Evolutionary conservation across 2,113 vertebrate genomes (phyloP).

Genomic region (Cromileptes altivelis): DNA sequence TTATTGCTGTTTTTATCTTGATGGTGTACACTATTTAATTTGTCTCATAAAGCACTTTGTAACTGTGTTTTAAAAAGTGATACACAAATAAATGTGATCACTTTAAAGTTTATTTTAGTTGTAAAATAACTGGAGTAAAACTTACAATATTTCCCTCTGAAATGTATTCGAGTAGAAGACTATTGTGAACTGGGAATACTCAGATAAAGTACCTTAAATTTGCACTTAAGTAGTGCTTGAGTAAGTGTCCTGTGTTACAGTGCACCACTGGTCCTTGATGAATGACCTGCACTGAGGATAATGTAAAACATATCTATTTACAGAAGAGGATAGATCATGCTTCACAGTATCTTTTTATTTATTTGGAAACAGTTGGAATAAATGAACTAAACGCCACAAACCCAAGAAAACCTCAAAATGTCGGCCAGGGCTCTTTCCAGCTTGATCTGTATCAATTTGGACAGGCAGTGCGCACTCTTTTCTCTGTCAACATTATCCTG

Average conservation of each 20-base stretch:
- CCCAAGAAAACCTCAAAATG: conserved; percentile 43
- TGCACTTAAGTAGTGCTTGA: background rate
- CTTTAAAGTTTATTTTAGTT: background rate
- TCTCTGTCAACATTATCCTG: conserved; percentile 55
- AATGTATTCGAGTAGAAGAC: background rate
- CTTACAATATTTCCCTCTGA: background rate
- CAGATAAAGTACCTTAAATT: background rate
- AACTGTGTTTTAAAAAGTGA: too few relatives aligned
- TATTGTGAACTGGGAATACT: background rate
- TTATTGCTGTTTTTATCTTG: too few relatives aligned
- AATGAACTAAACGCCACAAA: conserved; percentile 23
- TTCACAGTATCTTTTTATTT: conserved; percentile 17
- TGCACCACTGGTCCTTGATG: background rate
- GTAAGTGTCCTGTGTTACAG: background rate
- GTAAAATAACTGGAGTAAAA: background rate
- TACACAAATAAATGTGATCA: too few relatives aligned
- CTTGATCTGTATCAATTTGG: conserved; percentile 59
- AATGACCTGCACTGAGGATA: background rate
- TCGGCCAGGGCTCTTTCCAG: conserved; percentile 25
- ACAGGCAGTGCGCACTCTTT: conserved; percentile 36
- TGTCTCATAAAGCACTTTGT: too few relatives aligned
- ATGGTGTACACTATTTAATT: too few relatives aligned
- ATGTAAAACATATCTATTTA: conserved; percentile 2
- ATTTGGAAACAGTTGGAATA: conserved; percentile 7
- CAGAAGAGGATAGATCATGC: background rate